Evolutionary conservation across 2,888 invertebrate genomes (phyloP), one percentile per base, ranked within the genome.

Genomic region (Temnothorax ravouxi): DNA sequence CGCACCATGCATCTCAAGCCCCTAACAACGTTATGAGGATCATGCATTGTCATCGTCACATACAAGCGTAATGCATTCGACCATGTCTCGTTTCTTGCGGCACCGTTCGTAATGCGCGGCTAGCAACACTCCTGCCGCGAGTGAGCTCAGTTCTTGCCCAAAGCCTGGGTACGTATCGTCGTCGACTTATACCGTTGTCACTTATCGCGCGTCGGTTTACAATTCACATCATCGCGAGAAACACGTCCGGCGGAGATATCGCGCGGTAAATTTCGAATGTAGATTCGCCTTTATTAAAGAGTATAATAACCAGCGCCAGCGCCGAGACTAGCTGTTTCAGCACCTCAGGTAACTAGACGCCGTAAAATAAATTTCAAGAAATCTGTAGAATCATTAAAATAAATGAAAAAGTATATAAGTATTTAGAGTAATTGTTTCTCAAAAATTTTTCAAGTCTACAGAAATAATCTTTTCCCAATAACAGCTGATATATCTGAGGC

Each of bases 41-140:
- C 79, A n/a, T 72, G 79, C 72, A 44, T 71, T 71, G 71, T 79
- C 79, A 79, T 79, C 79, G 79, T 44, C 79, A 56, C 79, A 34
- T 71, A 71, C 59, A 47, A 47, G 59, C 59, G 38, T 47, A 71
- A 67, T 72, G 59, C 72, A 72, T 72, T 47, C 79, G 71, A 71
- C 59, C 71, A 38, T 59, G 79, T 79, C 79, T 72, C 71, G 38
- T 71, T 79, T 79, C 71, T 79, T 72, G 72, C 71, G 38, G 71
- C 59, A 47, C 13, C 38, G 69, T 15, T 69, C 77, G 79, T 79
- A 79, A 79, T 50, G 47, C 59, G 79, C 47, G 71, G 79, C 72
- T 71, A 59, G 79, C 79, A 79, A 79, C 79, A 72, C 79, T 71
- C 47, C 59, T 71, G 71, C 47, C 59, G 69, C 56, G 44, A 79